These are phyloP conservation scores for Macroteleia sp. DNA, from an alignment of 2,888 invertebrate species.

Conservation along the genomic window DNA sequence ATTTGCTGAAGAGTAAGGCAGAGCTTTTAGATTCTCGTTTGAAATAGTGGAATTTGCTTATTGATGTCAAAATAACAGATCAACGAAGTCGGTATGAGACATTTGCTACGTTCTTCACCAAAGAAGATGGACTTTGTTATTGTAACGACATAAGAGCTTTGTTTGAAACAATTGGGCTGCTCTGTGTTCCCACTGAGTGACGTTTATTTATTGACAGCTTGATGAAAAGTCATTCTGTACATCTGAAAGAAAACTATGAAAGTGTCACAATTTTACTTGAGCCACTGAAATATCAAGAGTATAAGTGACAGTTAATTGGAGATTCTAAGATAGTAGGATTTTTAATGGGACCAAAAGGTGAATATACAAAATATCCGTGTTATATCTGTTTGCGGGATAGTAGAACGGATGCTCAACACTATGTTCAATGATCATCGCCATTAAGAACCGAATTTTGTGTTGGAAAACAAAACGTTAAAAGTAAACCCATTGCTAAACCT, in stretches of 20 bases:
- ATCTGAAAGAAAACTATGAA: no score
- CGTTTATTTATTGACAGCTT: no score
- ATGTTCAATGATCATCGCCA: conserved; percentile 62
- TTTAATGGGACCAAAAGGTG: conserved; percentile 25
- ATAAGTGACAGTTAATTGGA: no score
- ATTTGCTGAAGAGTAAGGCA: not conserved
- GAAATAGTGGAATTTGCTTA: not conserved
- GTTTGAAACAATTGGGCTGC: conserved; percentile 10
- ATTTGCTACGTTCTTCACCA: not conserved
- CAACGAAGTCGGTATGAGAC: not conserved
- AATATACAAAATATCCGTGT: conserved; percentile 70
- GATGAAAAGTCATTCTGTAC: no score
- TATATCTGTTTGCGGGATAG: conserved; percentile 70
- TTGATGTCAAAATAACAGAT: not conserved
- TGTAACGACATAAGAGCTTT: not conserved
- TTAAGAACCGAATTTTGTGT: conserved; percentile 51
- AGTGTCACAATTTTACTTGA: no score
- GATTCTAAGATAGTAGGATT: no score
- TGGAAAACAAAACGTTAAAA: conserved; percentile 64
- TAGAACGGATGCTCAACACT: conserved; percentile 60
- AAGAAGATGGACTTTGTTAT: not conserved
- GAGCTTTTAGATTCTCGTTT: not conserved
- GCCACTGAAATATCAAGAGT: no score
- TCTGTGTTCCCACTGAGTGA: conserved; percentile 9
- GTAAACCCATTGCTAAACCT: conserved; percentile 71